Conservation (phyloP, 2,113 vertebrate species). For the Cavia porcellus region DNA sequence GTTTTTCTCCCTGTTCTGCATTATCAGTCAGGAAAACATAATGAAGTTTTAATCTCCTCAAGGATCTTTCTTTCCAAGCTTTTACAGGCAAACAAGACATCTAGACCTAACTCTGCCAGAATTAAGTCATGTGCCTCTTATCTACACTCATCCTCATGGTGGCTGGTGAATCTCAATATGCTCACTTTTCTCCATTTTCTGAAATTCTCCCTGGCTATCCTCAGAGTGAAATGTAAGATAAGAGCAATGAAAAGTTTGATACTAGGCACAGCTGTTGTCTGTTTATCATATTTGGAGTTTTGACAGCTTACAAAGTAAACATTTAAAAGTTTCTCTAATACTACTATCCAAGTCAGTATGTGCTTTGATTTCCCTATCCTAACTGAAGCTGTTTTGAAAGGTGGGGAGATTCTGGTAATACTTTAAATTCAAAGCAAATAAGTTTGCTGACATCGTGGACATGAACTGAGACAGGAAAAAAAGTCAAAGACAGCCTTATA, state of each 20-base stretch:
- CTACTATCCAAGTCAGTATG: not conserved
- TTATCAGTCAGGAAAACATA: not conserved
- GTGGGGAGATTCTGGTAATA: not conserved
- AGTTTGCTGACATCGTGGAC: not conserved
- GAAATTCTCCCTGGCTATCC: not conserved
- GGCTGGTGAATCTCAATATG: not conserved
- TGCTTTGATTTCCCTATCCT: not conserved
- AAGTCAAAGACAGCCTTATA: not conserved
- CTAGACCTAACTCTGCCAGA: not conserved
- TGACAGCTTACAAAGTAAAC: not conserved
- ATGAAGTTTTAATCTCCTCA: not conserved
- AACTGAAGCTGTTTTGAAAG: not conserved
- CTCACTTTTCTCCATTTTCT: not conserved
- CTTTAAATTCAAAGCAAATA: not conserved
- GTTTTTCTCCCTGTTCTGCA: not conserved
- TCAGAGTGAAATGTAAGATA: too few relatives aligned
- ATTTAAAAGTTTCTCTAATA: not conserved
- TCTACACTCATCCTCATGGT: not conserved
- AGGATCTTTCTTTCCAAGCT: too few relatives aligned
- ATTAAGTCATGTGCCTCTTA: not conserved
- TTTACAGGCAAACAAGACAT: not conserved
- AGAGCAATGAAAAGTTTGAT: not conserved
- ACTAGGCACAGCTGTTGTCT: not conserved
- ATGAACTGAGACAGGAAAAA: not conserved
- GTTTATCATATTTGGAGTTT: not conserved